Conservation (phyloP, 2,113 vertebrate species). For the Symphodus melops region DNA sequence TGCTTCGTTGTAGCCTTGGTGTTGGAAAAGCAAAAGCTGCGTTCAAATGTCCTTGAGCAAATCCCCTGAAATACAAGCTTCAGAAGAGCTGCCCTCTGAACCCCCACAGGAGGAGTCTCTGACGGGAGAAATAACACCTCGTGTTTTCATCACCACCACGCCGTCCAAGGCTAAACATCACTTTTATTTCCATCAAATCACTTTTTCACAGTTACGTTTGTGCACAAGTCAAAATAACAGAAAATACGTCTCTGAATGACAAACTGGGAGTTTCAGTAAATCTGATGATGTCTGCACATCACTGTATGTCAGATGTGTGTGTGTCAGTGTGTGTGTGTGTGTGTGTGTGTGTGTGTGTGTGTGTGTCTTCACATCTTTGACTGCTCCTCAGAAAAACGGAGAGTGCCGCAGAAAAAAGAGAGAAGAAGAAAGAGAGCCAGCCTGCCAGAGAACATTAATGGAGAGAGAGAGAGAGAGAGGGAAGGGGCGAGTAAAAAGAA, state of each 20-base stretch:
- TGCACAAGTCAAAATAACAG: too few relatives aligned
- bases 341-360: constrained; percentile 12
- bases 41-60: neutral
- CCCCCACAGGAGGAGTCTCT: neutral
- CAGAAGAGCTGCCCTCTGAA: neutral
- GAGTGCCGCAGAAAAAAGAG: neutral
- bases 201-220: too few relatives aligned
- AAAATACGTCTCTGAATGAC: constrained; percentile 20
- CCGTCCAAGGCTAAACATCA: neutral
- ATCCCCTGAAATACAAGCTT: constrained; percentile 2
- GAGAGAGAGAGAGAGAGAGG: neutral
- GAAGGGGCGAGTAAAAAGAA: constrained; percentile 23
- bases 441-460: constrained; percentile 28
- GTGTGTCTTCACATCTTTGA: constrained; percentile 16
- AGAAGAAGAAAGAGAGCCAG: constrained; percentile 61
- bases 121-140: neutral
- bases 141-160: neutral
- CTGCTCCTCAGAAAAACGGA: constrained; percentile 4
- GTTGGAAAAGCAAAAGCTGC: neutral
- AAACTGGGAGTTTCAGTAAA: constrained; percentile 16
- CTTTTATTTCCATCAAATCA: neutral
- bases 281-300: constrained; percentile 42
- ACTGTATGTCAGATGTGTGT: neutral
- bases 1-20: neutral
- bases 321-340: constrained; percentile 11